Evolutionary conservation across 2,888 invertebrate genomes (phyloP).

Genomic region (Oxytorus armatus): DNA sequence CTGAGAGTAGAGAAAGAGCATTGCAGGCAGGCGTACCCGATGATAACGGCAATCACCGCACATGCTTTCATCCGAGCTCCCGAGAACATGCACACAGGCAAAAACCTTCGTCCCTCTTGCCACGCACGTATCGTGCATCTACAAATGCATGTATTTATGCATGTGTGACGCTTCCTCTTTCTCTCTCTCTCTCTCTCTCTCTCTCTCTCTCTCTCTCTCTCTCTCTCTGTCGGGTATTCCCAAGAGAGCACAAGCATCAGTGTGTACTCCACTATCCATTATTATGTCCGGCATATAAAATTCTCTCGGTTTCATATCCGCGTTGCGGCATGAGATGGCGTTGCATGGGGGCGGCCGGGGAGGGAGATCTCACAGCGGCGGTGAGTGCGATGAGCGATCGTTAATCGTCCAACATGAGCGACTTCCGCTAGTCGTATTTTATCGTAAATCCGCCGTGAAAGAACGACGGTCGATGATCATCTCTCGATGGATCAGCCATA

Average conservation of each 20-base stretch:
- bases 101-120: constrained; percentile 59
- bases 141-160: constrained; percentile 3
- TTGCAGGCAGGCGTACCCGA: constrained; percentile 81
- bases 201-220: not conserved
- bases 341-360: constrained; percentile 16
- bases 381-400: constrained; percentile 70
- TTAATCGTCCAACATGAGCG: constrained; percentile 71
- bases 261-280: constrained; percentile 74
- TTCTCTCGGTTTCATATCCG: constrained; percentile 72
- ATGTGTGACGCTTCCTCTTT: not conserved
- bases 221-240: constrained; percentile 42
- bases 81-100: constrained; percentile 78
- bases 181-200: not conserved
- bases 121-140: too few species aligned
- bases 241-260: constrained; percentile 48
- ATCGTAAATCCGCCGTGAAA: not conserved
- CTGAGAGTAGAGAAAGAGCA: constrained; percentile 66
- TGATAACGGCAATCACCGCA: constrained; percentile 82
- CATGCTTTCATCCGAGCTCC: constrained; percentile 80
- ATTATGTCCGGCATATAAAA: constrained; percentile 77
- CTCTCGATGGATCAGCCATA: not conserved
- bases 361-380: constrained; percentile 37
- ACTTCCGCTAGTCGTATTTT: constrained; percentile 59
- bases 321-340: constrained; percentile 53
- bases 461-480: constrained; percentile 10